Evolutionary conservation across 2,888 invertebrate genomes (phyloP).

Genomic region (Pinctada fucata): DNA sequence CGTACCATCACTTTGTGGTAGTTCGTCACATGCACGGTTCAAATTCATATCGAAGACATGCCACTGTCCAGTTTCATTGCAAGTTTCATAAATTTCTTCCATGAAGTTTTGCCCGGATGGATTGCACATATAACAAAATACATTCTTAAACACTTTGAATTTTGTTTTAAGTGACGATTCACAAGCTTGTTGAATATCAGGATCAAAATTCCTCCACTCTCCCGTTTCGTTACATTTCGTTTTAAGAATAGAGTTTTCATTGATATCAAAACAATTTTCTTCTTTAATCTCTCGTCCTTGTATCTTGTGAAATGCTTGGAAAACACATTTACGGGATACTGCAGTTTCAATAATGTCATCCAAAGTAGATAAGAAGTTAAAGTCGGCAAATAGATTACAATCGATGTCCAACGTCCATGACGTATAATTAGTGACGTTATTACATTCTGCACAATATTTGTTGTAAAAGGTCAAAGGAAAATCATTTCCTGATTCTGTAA

Average conservation of each 20-base stretch:
- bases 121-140: slow-evolving; percentile 23
- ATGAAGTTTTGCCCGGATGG: neutral
- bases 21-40: neutral
- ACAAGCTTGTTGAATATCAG: neutral
- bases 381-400: slow-evolving; percentile 5
- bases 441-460: slow-evolving; percentile 9
- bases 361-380: slow-evolving; percentile 16
- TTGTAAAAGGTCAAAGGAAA: neutral
- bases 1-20: neutral
- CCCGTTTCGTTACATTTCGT: slow-evolving; percentile 7
- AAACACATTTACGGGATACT: neutral
- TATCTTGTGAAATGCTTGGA: neutral
- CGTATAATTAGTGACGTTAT: neutral
- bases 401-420: slow-evolving; percentile 9
- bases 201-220: neutral
- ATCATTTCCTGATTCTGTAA: neutral
- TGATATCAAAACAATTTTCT: neutral
- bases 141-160: slow-evolving; percentile 10
- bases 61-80: slow-evolving; percentile 9
- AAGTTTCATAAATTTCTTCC: neutral
- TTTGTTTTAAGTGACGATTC: neutral
- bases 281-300: neutral
- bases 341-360: slow-evolving; percentile 11
- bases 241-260: neutral
- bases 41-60: neutral